phyloP scores from a whole-genome alignment of 2,888 invertebrate species.

The Seira ritae region DNA sequence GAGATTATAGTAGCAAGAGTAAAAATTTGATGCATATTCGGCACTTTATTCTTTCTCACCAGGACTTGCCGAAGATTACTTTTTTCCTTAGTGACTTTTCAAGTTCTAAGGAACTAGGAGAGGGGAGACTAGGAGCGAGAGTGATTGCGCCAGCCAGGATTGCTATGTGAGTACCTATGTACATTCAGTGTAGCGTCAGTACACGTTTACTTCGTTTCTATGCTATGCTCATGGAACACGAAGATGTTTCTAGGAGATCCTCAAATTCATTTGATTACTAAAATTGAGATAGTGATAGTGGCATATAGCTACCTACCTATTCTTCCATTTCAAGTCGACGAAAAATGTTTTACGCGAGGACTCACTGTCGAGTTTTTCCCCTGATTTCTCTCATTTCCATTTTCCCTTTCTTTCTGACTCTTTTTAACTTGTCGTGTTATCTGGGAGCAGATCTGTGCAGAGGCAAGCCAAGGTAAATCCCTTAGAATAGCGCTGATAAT shows the following conservation, averaged over 20 bases:
- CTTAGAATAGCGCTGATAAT: not conserved
- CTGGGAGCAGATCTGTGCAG: not conserved
- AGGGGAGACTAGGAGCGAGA: too few species aligned
- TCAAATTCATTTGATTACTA: constrained; percentile 15
- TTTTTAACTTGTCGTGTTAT: constrained; percentile 18
- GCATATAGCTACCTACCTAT: not conserved
- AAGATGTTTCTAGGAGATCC: not conserved
- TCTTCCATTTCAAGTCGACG: not conserved
- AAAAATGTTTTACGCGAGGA: not conserved
- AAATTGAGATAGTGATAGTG: constrained; percentile 11
- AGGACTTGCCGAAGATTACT: too few species aligned
- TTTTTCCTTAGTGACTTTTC: too few species aligned
- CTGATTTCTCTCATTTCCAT: constrained; percentile 19
- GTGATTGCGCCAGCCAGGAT: too few species aligned
- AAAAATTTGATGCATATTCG: constrained; percentile 1
- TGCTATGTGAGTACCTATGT: too few species aligned
- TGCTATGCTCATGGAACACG: not conserved
- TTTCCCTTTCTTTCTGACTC: constrained; percentile 3
- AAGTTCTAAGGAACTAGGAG: too few species aligned
- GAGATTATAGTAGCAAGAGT: not conserved
- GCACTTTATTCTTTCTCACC: not conserved
- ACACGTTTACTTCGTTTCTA: too few species aligned
- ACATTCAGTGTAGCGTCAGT: too few species aligned
- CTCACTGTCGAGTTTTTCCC: not conserved
- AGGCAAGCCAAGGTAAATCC: constrained; percentile 15